Evolutionary conservation across 1,140 invertebrate genomes (phyloP).

Genomic region (Coenobita brevimanus): DNA sequence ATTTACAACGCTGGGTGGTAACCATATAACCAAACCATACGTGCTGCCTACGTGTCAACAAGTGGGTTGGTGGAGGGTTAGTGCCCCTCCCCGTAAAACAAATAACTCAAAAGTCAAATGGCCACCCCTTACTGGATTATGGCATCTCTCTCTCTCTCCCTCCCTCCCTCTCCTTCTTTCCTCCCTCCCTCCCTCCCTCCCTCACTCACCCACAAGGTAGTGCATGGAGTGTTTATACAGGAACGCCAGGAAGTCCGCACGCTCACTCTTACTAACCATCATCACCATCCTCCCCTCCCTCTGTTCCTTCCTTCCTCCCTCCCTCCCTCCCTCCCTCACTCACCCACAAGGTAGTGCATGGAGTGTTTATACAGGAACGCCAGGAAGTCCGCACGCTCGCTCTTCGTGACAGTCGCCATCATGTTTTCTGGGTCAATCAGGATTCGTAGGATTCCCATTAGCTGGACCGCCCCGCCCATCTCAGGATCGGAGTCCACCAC

Average conservation of each 20-base stretch:
- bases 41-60: no score
- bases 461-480: constrained; percentile 95
- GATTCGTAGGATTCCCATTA: constrained; percentile 94
- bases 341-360: constrained; percentile 94
- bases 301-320: no score
- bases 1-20: no score
- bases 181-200: background rate
- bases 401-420: constrained; percentile 93
- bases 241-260: constrained; percentile 97
- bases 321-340: constrained; percentile 69
- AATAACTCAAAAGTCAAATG: no score
- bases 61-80: no score
- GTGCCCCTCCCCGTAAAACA: no score
- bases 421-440: constrained; percentile 99
- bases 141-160: no score
- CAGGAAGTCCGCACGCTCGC: constrained; percentile 98
- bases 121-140: no score
- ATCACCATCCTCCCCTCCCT: no score
- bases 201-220: constrained; percentile 86
- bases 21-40: no score
- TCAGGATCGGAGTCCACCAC: constrained; percentile 82
- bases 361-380: constrained; percentile 99
- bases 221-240: constrained; percentile 99
- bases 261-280: constrained; percentile 97
- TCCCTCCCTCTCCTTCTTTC: no score